A percentile compares a stretch with the other conserved stretches of the same genome.
phyloP scores from a whole-genome alignment of 64 coral and sea anemone genomes.

The Montipora foliosa region DNA sequence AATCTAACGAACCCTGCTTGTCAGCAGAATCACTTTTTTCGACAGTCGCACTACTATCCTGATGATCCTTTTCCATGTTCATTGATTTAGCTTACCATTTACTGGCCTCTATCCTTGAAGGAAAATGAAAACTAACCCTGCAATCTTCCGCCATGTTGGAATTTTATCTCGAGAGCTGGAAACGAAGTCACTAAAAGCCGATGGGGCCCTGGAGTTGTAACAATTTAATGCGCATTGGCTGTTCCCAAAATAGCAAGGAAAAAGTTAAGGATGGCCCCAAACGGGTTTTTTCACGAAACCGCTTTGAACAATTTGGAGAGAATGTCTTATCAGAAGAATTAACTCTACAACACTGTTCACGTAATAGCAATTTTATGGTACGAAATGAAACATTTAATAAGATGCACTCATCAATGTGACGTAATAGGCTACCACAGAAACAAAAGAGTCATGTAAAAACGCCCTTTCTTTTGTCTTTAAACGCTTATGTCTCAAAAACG shows the following conservation, averaged over 20 bases:
- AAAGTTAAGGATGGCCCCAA: not conserved
- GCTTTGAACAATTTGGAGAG: not conserved
- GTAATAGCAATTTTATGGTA: too few relatives aligned
- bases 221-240: conserved; percentile 13
- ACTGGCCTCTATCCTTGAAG: not conserved
- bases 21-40: conserved; percentile 12
- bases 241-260: not conserved
- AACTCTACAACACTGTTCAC: too few relatives aligned
- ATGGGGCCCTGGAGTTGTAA: not conserved
- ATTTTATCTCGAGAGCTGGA: not conserved
- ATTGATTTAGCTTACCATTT: not conserved
- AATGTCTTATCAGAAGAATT: too few relatives aligned
- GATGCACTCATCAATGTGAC: too few relatives aligned
- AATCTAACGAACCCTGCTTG: not conserved
- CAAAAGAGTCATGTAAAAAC: too few relatives aligned
- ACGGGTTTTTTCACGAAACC: too few relatives aligned
- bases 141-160: not conserved
- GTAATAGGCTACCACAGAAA: too few relatives aligned
- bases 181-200: not conserved
- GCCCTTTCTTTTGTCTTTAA: too few relatives aligned
- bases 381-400: too few relatives aligned
- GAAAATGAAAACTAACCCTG: not conserved
- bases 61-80: not conserved
- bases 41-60: not conserved
- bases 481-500: too few relatives aligned